Base-by-base conservation (phyloP, 1,140 invertebrate genomes). In the Drosophila triauraria region DNA sequence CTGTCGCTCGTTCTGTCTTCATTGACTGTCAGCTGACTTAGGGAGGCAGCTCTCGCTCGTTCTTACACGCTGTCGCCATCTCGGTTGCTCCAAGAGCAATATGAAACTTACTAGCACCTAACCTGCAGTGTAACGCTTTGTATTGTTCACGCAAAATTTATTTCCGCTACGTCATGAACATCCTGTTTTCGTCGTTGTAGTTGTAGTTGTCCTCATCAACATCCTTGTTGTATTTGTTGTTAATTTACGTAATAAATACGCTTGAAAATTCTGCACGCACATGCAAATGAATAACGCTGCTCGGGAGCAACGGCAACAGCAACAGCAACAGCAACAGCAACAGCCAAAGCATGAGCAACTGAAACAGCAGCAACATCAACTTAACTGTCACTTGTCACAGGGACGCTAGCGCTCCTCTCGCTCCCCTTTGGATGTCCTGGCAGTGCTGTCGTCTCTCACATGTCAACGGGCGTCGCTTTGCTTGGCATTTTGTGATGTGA, bases 321-420 rank as follows among this genome's bases (percentile, higher is more conserved):
- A 68, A 32, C 80, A 78, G 17, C 56, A 78, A 23, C 51, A 46
- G 40, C 35, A 43, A 10, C 38, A 42, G 3, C 62, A 54, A 5
- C 48, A 71, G 12, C 75, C 57, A 2, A 56, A 63, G 13, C 47
- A 48, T 10, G 53, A 64, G 27, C 58, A 69, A 40, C 46, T 78
- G 53, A 35, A 46, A 13, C 62, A 69, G 40, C 59, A 78, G 40
- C 71, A 71, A 74, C 88, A 91, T 78, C 86, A 92, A 92, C 91
- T 92, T 91, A 88, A 92, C 91, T 92, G 91, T 92, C 91, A 92
- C 91, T 92, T 92, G 91, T 92, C 91, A 92, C 91, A 71, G 78
- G 63, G 79, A 81, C 81, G 81, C 75, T 88, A 57, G 82, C 71
- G 85, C 78, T 15, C 30, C 59, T 44, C 60, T 47, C 15, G 20